Evolutionary conservation across 2,888 invertebrate genomes (phyloP).

Genomic region (Drosophila anomalata): DNA sequence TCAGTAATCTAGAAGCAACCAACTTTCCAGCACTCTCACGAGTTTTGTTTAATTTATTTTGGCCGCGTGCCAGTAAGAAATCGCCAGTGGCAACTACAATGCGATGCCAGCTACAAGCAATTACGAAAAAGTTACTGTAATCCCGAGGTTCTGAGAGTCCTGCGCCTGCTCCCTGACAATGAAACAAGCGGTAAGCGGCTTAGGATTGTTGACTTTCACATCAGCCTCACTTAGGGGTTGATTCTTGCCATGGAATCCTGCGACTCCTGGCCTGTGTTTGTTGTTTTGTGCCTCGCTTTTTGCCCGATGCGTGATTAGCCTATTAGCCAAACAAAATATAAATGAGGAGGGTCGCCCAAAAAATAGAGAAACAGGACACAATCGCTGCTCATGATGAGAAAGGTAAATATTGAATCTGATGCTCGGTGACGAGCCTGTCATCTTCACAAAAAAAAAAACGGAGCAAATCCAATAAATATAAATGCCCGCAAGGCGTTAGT

Average conservation of each 20-base stretch:
- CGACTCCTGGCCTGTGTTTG: conserved; percentile 45
- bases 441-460: conserved; percentile 13
- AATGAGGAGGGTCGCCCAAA: conserved; percentile 8
- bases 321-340: conserved; percentile 72
- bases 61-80: conserved; percentile 72
- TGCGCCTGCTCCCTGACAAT: conserved; percentile 62
- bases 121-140: conserved; percentile 79
- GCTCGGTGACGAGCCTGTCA: conserved; percentile 44
- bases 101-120: conserved; percentile 77
- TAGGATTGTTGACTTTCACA: conserved; percentile 83
- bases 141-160: conserved; percentile 41
- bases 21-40: conserved; percentile 54
- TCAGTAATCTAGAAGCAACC: conserved; percentile 1
- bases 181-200: conserved; percentile 82
- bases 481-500: conserved; percentile 64
- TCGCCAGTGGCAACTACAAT: conserved; percentile 56
- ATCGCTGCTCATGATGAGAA: conserved; percentile 67
- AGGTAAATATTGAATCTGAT: conserved; percentile 74
- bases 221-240: conserved; percentile 74
- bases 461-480: conserved; percentile 55
- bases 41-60: conserved; percentile 77
- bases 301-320: conserved; percentile 79
- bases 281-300: conserved; percentile 63
- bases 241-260: conserved; percentile 40
- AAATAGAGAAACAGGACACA: conserved; percentile 25